phyloP scores from a whole-genome alignment of 1,140 invertebrate genomes.

The Brachionus calyciflorus region DNA sequence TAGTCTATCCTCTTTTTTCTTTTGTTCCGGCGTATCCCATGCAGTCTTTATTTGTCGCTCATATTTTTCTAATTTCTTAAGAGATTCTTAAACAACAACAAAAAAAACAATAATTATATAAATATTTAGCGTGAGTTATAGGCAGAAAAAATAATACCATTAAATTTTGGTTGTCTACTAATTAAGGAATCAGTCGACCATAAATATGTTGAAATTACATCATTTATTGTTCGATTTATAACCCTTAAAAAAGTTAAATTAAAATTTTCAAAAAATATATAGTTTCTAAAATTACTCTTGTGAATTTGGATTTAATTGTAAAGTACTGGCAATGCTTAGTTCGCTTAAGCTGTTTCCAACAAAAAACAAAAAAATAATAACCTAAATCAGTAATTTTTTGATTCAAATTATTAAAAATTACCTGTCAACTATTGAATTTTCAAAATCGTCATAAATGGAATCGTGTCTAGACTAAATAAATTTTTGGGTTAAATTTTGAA shows the following conservation, averaged over 20 bases:
- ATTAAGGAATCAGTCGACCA: constrained; percentile 3
- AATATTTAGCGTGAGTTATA: too few relatives aligned
- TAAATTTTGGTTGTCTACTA: background rate
- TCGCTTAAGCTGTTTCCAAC: constrained; percentile 40
- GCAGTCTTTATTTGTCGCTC: background rate
- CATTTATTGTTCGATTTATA: constrained; percentile 37
- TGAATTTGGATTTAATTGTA: background rate
- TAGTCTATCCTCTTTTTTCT: background rate
- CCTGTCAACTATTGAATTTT: constrained; percentile 43
- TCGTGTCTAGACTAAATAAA: background rate
- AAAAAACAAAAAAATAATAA: background rate
- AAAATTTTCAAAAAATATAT: background rate
- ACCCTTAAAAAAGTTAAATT: constrained; percentile 4
- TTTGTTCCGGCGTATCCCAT: background rate
- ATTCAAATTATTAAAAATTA: background rate
- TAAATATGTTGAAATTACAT: constrained; percentile 30
- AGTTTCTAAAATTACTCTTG: constrained; percentile 1
- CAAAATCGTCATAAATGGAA: constrained; percentile 31
- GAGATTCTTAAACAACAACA: background rate
- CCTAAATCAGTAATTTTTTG: background rate
- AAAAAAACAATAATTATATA: too few relatives aligned
- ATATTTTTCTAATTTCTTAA: background rate
- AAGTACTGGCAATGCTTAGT: constrained; percentile 29
- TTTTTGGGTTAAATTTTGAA: too few relatives aligned
- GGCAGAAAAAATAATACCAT: background rate